phyloP scores from a whole-genome alignment of 2,113 vertebrate species.

The Beaufortia kweichowensis region DNA sequence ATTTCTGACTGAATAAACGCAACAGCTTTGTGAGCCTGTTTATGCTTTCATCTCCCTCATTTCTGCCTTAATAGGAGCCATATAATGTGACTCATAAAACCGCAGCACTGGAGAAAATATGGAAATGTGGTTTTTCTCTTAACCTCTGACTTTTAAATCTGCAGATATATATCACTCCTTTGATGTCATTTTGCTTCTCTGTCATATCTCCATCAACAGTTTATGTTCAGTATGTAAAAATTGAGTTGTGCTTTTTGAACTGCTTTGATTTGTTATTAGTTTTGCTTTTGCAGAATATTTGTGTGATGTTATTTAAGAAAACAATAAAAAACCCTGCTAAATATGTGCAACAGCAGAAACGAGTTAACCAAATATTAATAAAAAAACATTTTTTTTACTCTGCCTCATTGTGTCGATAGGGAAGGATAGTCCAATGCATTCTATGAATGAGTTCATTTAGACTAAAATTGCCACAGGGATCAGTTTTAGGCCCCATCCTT shows the following conservation, averaged over 20 bases:
- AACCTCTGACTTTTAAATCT: not conserved
- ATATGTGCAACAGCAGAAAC: too few relatives aligned
- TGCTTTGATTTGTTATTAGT: not conserved
- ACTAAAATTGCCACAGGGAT: too few relatives aligned
- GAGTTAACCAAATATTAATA: too few relatives aligned
- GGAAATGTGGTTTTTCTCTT: not conserved
- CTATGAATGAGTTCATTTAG: too few relatives aligned
- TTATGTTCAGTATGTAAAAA: not conserved
- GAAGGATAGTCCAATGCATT: too few relatives aligned
- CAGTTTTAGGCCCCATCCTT: too few relatives aligned
- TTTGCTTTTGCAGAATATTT: not conserved
- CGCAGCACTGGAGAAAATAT: slow-evolving; percentile 3
- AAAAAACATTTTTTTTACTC: too few relatives aligned
- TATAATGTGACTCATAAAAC: slow-evolving; percentile 9
- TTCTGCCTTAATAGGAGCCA: slow-evolving; percentile 15
- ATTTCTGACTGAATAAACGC: not conserved
- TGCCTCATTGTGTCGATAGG: too few relatives aligned
- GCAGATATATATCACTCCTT: not conserved
- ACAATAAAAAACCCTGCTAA: too few relatives aligned
- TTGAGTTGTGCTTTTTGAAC: not conserved
- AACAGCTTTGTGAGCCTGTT: not conserved
- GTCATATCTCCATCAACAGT: not conserved
- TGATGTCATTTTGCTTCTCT: not conserved
- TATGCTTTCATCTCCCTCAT: not conserved
- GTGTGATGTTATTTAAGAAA: too few relatives aligned